Conservation (phyloP, 1,140 invertebrate species). For the Tyrophagus putrescentiae region DNA sequence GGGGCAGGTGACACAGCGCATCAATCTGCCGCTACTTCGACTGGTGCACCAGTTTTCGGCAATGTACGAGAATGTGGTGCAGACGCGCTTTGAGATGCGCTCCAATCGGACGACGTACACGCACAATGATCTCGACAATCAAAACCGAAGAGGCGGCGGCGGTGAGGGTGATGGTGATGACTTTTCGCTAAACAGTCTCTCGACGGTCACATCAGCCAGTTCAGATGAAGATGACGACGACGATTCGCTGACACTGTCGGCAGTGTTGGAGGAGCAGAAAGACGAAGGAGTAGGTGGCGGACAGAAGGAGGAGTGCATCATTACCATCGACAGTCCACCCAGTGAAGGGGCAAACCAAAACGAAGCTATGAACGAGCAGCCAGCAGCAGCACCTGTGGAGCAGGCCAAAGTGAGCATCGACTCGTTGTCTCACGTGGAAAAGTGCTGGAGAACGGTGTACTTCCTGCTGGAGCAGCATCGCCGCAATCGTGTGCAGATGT, state of each 20-base stretch:
- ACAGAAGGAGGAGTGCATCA: constrained; percentile 4
- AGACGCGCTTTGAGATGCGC: constrained; percentile 69
- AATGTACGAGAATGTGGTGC: constrained; percentile 93
- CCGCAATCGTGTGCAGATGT: constrained; percentile 53
- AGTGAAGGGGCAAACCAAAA: background rate
- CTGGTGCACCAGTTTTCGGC: constrained; percentile 89
- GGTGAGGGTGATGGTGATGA: background rate
- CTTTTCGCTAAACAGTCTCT: background rate
- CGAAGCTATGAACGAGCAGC: background rate
- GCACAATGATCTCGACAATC: constrained; percentile 24
- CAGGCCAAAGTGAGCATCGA: background rate
- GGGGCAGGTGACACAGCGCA: constrained; percentile 57
- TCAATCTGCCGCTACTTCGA: constrained; percentile 84
- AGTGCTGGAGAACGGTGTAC: constrained; percentile 88
- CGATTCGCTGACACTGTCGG: background rate
- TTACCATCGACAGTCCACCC: background rate
- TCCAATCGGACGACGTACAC: constrained; percentile 40
- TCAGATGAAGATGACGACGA: constrained; percentile 21
- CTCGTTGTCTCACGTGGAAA: constrained; percentile 26
- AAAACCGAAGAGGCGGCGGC: background rate
- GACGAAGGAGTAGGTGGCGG: no score
- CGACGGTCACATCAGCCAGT: constrained; percentile 24
- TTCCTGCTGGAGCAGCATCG: constrained; percentile 80
- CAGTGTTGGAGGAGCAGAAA: no score
- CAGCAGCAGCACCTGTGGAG: background rate